Evolutionary conservation across 2,888 invertebrate species (phyloP).

Genomic region (Sinohyriopsis cumingii): DNA sequence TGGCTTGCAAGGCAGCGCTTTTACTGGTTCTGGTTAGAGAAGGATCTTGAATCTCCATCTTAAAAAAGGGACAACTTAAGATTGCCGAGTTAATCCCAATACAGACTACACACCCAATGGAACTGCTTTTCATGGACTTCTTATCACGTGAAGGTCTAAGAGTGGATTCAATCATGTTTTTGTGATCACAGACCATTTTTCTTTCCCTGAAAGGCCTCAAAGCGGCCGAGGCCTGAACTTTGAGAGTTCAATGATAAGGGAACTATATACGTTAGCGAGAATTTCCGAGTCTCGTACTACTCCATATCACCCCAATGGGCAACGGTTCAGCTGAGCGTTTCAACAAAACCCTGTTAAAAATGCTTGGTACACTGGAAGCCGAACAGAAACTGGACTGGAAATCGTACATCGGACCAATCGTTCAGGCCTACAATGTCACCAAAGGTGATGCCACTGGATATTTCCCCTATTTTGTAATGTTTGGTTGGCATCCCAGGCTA

Average conservation of each 20-base stretch:
- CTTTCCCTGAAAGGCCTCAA: conserved; percentile 19
- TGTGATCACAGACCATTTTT: conserved; percentile 20
- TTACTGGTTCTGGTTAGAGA: conserved; percentile 5
- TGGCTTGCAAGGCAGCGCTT: conserved; percentile 11
- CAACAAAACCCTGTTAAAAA: conserved; percentile 17
- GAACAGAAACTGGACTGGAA: conserved; percentile 15
- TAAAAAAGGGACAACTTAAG: background rate
- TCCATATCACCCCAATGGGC: conserved; percentile 18
- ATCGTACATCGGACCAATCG: conserved; percentile 7
- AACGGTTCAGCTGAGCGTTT: conserved; percentile 21
- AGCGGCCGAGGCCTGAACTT: conserved; percentile 20
- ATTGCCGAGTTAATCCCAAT: conserved; percentile 11
- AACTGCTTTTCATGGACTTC: conserved; percentile 29
- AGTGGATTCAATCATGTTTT: conserved; percentile 14
- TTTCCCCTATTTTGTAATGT: conserved; percentile 17
- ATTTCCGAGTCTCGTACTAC: conserved; percentile 19
- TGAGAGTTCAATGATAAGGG: conserved; percentile 22
- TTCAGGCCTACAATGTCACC: conserved; percentile 18
- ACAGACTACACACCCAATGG: conserved; percentile 13
- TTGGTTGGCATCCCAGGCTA: conserved; percentile 16
- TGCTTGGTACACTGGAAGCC: conserved; percentile 16
- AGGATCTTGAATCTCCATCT: background rate
- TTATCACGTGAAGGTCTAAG: conserved; percentile 16
- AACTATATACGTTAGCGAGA: conserved; percentile 2
- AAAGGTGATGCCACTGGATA: conserved; percentile 11